phyloP scores from a whole-genome alignment of 2,113 vertebrate species.

The Eleginops maclovinus region DNA sequence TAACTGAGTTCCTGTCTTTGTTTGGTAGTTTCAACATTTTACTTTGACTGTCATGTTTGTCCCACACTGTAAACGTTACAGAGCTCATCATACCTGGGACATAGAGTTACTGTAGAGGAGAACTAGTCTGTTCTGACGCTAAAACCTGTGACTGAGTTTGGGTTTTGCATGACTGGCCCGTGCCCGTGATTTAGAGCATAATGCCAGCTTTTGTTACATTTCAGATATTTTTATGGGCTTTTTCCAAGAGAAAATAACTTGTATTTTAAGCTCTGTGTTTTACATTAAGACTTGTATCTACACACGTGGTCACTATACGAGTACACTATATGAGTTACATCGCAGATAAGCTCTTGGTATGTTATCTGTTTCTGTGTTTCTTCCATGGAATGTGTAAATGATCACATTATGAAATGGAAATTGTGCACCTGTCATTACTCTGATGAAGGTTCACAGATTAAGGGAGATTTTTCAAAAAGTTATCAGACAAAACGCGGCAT shows the following conservation, averaged over 20 bases:
- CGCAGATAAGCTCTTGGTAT: slow-evolving; percentile 30
- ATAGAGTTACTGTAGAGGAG: slow-evolving; percentile 42
- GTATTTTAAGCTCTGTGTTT: slow-evolving; percentile 68
- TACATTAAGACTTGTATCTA: slow-evolving; percentile 56
- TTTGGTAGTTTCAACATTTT: slow-evolving; percentile 56
- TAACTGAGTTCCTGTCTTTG: slow-evolving; percentile 52
- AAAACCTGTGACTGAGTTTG: slow-evolving; percentile 55
- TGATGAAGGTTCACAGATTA: slow-evolving; percentile 24
- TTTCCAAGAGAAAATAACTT: slow-evolving; percentile 50
- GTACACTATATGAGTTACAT: slow-evolving; percentile 34
- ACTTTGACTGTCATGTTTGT: slow-evolving; percentile 60
- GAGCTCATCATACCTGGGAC: slow-evolving; percentile 35
- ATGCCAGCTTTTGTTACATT: slow-evolving; percentile 73
- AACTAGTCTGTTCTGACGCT: slow-evolving; percentile 49
- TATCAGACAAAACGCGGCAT: slow-evolving; percentile 26
- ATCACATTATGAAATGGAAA: slow-evolving; percentile 76
- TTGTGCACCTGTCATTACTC: slow-evolving; percentile 20
- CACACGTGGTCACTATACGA: slow-evolving; percentile 48
- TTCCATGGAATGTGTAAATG: slow-evolving; percentile 71
- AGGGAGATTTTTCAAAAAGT: slow-evolving; percentile 27
- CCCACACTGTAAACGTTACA: slow-evolving; percentile 55
- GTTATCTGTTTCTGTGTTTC: slow-evolving; percentile 36
- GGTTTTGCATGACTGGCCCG: slow-evolving; percentile 54
- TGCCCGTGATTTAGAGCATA: slow-evolving; percentile 30
- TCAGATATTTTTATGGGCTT: slow-evolving; percentile 69